Base-by-base conservation (phyloP, 2,113 vertebrate species). In the Monopterus albus region DNA sequence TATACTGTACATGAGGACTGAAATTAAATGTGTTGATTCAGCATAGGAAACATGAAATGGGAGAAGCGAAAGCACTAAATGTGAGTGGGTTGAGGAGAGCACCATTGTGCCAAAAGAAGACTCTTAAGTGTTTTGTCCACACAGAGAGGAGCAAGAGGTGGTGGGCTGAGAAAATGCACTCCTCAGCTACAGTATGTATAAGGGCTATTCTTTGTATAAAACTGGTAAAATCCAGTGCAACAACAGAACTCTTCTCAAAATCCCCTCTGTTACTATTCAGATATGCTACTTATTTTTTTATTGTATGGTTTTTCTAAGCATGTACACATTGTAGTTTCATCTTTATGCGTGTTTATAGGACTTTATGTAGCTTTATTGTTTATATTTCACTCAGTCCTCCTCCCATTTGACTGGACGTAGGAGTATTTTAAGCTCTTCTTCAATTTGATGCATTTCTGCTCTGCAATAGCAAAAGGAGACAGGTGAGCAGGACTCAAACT, bases 181-280 rank as follows among this genome's bases (percentile, higher is more conserved):
- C 78, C 59, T 79, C 66, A 1, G 25, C 75, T n/a, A n/a, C n/a
- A n/a, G n/a, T 68, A 60, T 79, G 60, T 52, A 75, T 78, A 89
- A 90, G 88, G 88, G 87, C 87, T 89, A 84, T 60, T 81, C 85
- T 89, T 86, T 89, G 81, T 81, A 86, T 83, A 72, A 79, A 83
- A 73, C 68, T 64, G 68, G 73, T 75, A 77, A 68, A 70, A 42
- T 47, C 63, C 81, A 71, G 66, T 56, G 72, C 61, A 78, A 51
- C 80, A 80, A 75, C 60, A 75, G 61, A 77, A 80, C 75, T 79
- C 81, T 78, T 84, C 63, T 81, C 52, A 78, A 70, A 88, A 80
- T 73, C 79, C 58, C 69, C 61, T 80, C 64, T 82, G 76, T 86
- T 78, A 72, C 78, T 63, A 68, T 75, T 84, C 66, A 72, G 69